Conservation (phyloP, 2,888 invertebrate genomes). For the Callyntrura guangdongensis region DNA sequence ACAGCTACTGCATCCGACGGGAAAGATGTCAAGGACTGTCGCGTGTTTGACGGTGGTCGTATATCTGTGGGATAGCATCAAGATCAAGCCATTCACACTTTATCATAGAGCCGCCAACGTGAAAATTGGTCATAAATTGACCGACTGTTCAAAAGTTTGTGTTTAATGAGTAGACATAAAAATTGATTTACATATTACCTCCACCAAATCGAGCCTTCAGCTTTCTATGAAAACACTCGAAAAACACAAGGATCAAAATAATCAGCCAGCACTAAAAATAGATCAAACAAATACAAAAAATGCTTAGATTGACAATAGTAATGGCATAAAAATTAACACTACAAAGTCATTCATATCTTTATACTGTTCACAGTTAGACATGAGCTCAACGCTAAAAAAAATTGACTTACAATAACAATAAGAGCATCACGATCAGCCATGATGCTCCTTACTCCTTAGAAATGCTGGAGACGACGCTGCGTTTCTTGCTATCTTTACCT, state of each 20-base stretch:
- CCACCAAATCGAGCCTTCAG: conserved; percentile 64
- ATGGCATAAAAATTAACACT: neutral
- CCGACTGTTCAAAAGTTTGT: neutral
- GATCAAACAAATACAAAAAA: conserved; percentile 20
- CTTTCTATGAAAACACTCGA: conserved; percentile 76
- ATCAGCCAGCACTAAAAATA: conserved; percentile 71
- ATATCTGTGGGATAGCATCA: conserved; percentile 44
- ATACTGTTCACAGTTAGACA: neutral
- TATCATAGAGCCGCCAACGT: neutral
- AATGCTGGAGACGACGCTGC: neutral
- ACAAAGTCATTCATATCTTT: neutral
- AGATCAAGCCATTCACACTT: neutral
- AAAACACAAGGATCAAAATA: conserved; percentile 68
- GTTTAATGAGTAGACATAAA: neutral
- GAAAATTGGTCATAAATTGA: neutral
- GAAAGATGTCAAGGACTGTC: conserved; percentile 6
- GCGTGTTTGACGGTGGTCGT: conserved; percentile 29
- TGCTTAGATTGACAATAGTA: neutral
- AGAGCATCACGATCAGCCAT: conserved; percentile 78
- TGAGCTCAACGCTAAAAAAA: neutral
- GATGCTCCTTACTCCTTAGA: neutral
- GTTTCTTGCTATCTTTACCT: neutral
- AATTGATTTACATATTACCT: conserved; percentile 36
- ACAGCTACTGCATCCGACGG: neutral
- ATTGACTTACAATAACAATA: conserved; percentile 73